Evolutionary conservation across 2,797 vertebrate species (phyloP).

Genomic region (Eleutherodactylus coqui): DNA sequence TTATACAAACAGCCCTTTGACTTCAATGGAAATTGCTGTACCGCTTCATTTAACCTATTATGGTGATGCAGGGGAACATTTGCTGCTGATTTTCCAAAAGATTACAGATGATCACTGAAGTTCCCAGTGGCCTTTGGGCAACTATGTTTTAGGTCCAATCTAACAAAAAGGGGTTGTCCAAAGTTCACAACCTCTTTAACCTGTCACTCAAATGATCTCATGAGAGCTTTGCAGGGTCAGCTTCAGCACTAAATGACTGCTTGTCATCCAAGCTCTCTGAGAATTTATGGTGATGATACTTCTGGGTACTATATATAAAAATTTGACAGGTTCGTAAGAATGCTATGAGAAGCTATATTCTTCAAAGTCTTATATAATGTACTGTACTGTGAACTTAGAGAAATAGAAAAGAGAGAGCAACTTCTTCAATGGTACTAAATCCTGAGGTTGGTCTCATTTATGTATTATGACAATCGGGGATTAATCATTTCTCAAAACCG

Average conservation of each 20-base stretch:
- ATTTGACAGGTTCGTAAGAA: neutral
- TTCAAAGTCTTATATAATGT: neutral
- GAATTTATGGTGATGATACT: neutral
- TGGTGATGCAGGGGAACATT: neutral
- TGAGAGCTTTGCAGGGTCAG: too few relatives aligned
- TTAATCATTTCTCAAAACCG: too few relatives aligned
- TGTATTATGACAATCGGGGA: too few relatives aligned
- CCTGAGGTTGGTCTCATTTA: too few relatives aligned
- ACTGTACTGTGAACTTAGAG: neutral
- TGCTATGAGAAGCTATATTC: neutral
- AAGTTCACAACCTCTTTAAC: neutral
- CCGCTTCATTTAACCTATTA: too few relatives aligned
- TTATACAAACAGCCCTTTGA: too few relatives aligned
- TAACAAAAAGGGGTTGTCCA: neutral
- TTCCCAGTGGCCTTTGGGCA: too few relatives aligned
- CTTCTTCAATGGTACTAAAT: too few relatives aligned
- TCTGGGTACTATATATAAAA: neutral
- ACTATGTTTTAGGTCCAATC: neutral
- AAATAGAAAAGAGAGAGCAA: too few relatives aligned
- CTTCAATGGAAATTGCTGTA: neutral
- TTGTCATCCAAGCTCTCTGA: neutral
- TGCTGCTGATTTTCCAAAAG: neutral
- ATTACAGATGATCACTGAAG: neutral
- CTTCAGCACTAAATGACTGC: too few relatives aligned
- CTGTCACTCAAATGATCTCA: neutral